Conservation (phyloP, 2,113 vertebrate species). For the Misgurnus anguillicaudatus region DNA sequence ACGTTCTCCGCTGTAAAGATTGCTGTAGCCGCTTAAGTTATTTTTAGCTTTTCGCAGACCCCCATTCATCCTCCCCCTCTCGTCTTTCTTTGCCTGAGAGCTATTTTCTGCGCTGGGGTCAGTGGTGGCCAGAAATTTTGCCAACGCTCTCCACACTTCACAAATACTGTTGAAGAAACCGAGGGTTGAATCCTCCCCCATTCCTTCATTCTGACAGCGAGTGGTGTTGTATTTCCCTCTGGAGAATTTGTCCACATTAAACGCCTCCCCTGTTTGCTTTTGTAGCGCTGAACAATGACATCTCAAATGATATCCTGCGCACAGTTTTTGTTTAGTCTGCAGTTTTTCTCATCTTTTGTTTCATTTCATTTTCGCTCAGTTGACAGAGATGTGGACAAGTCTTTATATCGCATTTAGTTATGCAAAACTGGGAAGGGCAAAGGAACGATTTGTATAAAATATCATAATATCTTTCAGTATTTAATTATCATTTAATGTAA, state of each 20-base stretch:
- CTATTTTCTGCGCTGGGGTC: constrained; percentile 55
- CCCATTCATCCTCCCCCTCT: constrained; percentile 23
- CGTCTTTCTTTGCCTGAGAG: constrained; percentile 40
- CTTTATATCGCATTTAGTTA: no score
- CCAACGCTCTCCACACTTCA: constrained; percentile 44
- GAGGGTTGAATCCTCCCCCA: not conserved
- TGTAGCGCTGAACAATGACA: constrained; percentile 11
- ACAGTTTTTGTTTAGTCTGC: constrained; percentile 30
- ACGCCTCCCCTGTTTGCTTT: constrained; percentile 38
- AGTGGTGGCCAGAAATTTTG: constrained; percentile 40
- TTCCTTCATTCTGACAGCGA: not conserved
- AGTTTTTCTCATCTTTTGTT: not conserved
- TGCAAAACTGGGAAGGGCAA: no score
- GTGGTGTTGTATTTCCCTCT: constrained; percentile 36
- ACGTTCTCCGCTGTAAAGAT: not conserved
- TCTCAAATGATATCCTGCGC: not conserved
- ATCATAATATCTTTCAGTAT: no score
- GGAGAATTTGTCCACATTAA: constrained; percentile 32
- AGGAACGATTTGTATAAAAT: no score
- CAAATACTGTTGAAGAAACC: constrained; percentile 46
- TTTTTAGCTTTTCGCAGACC: constrained; percentile 57
- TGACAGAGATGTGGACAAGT: not conserved
- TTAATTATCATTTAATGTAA: no score
- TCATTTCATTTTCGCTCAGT: not conserved
- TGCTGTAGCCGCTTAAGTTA: constrained; percentile 18